Evolutionary conservation across 2,797 vertebrate genomes (phyloP), one percentile per base, ranked within the genome.

Genomic region (Megalops cyprinoides): DNA sequence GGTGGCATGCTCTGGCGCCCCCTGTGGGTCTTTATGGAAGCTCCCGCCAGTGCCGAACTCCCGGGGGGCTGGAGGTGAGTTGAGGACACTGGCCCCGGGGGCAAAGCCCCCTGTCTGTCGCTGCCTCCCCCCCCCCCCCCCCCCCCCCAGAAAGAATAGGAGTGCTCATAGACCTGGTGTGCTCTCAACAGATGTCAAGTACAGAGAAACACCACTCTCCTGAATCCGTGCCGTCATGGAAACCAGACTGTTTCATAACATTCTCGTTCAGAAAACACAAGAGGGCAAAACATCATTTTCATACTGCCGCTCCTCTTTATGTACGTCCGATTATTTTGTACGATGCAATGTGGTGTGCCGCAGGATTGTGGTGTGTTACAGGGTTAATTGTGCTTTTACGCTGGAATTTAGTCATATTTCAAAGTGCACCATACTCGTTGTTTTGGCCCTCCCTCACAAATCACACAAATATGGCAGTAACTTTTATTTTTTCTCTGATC

Each of bases 1-100:
- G 88, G 81, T 84, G 81, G 84, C 83, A 76, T 18, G 71, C 14
- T 46, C 25, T 3, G 81, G 56, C 82, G 65, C 80, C 84, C 58
- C 79, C 42, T n/a, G 8, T 65, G 78, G 85, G 85, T 76, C 25
- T 55, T 67, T 74, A 79, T 81, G 82, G 81, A 75, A 79, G 84
- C 84, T 85, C 82, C 81, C 51, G 86, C 82, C 78, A 83, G 74
- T 73, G 77, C 53, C 78, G 46, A 74, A 75, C 73, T 56, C 37
- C 65, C 34, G 48, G 39, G 46, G 78, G 25, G 49, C 60, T n/a
- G 23, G 76, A 82, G 77, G 78, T 10, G 51, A 69, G 48, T 69
- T 71, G 28, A 79, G 37, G 53, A 53, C 12, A 48, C 53, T 20
- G 7, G 37, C 48, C n/a, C n/a, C n/a, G n/a, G n/a, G n/a, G n/a